Conservation (phyloP, 2,888 invertebrate species). For the Copidosoma aretas region DNA sequence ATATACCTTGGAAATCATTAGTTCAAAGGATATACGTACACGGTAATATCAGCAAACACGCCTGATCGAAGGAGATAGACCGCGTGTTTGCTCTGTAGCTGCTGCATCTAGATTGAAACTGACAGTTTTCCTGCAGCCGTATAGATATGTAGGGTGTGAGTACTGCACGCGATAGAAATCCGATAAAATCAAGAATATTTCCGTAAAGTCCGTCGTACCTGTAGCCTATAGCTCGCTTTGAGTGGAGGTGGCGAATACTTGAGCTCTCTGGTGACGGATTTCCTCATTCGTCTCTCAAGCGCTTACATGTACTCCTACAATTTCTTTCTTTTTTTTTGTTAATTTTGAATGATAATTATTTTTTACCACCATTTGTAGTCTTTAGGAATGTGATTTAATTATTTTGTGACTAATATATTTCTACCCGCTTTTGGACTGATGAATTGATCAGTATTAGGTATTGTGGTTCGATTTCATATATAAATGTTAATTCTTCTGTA, state of each 20-base stretch:
- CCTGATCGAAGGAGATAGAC: not conserved
- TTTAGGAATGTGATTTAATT: not conserved
- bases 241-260: conserved; percentile 17
- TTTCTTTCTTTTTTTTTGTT: not conserved
- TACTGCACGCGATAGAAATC: not conserved
- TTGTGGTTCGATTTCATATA: no score
- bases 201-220: not conserved
- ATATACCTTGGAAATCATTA: not conserved
- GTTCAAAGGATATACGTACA: not conserved
- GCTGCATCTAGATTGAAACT: not conserved
- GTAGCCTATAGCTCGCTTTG: not conserved
- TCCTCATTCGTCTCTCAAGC: not conserved
- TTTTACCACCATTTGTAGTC: no score
- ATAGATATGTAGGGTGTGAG: no score
- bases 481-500: no score
- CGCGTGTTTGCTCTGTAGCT: not conserved
- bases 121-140: not conserved
- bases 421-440: no score
- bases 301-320: not conserved
- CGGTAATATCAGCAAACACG: not conserved
- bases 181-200: conserved; percentile 20
- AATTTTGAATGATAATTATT: no score
- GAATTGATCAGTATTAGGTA: no score
- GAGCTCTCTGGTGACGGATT: conserved; percentile 13
- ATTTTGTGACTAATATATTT: not conserved